Base-by-base conservation (phyloP, 2,113 vertebrate species). In the human (Homo sapiens) region DNA sequence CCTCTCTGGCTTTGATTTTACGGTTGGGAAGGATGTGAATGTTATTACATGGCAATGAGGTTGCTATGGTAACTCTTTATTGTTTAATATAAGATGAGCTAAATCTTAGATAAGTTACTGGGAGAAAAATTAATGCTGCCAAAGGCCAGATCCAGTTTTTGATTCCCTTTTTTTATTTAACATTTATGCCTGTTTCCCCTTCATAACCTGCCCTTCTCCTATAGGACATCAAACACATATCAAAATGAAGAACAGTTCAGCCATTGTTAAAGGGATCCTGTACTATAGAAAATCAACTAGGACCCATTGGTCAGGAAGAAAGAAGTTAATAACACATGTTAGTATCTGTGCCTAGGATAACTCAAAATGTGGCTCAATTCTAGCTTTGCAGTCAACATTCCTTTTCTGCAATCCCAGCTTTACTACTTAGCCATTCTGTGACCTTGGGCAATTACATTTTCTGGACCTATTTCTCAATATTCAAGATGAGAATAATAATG, bases 11-110 rank as follows among this genome's bases (percentile, higher is more conserved):
- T 98, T 98, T 97, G 94, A 96, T 96, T 98, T 98, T 6, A 40
- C 86, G 94, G 92, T 97, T 97, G 96, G 96, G 82, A 86, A 98
- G 90, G 94, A 96, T 97, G 89, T 94, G 81, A 97, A 95, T 73
- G 52, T 45, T 11, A 96, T 97, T 98, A 90, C 95, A 98, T 98
- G 98, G 45, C 35, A 48, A 94, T 90, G 57, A 80, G 17, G 90
- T 98, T 98, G 97, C 97, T 68, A 20, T 96, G 94, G 98, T 95
- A 98, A 98, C 98, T 92, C 93, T 90, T 97, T 98, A 97, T 98
- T 98, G 98, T 98, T 98, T 98, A 98, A 98, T 97, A 8, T 82
- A 94, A 98, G 96, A 98, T 93, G n/a, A 98, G 96, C 98, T 98
- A 97, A 40, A 96, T 96, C 98, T 98, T 96, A 98, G 97, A 98